Evolutionary conservation across 2,113 vertebrate species (phyloP).

Genomic region (Cyprinus carpio): DNA sequence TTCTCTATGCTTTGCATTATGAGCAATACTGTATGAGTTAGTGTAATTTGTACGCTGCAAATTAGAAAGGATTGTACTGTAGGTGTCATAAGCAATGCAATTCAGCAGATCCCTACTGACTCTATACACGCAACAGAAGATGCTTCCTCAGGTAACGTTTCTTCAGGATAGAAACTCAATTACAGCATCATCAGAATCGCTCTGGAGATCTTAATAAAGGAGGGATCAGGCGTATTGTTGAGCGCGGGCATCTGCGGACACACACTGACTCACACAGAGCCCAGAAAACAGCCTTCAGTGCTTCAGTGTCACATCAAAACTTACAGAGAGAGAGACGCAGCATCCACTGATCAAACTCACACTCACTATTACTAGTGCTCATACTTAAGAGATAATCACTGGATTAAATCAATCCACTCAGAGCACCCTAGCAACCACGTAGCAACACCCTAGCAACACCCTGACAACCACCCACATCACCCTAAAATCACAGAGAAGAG

Average conservation of each 20-base stretch:
- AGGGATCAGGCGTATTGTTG: slow-evolving; percentile 3
- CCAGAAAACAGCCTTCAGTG: background rate
- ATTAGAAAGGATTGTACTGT: background rate
- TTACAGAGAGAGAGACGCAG: too few relatives aligned
- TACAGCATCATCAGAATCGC: background rate
- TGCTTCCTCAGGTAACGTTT: background rate
- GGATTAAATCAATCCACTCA: too few relatives aligned
- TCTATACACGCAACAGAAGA: background rate
- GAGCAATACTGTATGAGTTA: background rate
- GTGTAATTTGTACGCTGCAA: background rate
- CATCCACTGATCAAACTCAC: too few relatives aligned
- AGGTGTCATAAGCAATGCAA: background rate
- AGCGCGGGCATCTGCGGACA: background rate
- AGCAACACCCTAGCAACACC: too few relatives aligned
- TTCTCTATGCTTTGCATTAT: background rate
- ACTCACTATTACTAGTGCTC: too few relatives aligned
- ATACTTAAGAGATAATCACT: too few relatives aligned
- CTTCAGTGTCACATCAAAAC: too few relatives aligned
- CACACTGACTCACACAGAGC: background rate
- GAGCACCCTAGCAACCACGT: too few relatives aligned
- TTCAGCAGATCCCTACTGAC: background rate
- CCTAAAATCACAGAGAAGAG: too few relatives aligned
- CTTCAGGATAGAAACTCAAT: background rate
- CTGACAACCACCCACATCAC: too few relatives aligned
- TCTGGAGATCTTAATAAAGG: background rate